These are phyloP conservation scores for Ceriagrion tenellum DNA, from an alignment of 2,888 invertebrate genomes.

Conservation along the genomic window DNA sequence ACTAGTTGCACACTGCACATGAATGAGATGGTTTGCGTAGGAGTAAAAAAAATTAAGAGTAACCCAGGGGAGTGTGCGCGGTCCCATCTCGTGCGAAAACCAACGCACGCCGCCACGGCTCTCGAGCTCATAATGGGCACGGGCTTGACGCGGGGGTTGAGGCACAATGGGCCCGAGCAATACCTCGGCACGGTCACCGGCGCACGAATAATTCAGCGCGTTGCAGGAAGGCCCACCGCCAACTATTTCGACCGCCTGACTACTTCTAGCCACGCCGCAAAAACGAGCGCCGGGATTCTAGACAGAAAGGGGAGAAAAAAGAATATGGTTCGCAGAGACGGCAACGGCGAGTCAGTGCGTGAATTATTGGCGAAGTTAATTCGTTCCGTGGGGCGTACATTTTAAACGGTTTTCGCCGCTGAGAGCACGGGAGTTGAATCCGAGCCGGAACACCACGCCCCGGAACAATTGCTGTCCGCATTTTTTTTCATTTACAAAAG, in stretches of 20 bases:
- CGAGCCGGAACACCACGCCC: not conserved
- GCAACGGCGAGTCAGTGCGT: not conserved
- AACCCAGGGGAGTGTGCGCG: not conserved
- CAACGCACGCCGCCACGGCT: not conserved
- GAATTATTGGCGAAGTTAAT: not conserved
- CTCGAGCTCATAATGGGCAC: not conserved
- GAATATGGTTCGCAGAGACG: too few relatives aligned
- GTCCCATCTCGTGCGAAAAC: not conserved
- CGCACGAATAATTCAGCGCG: not conserved
- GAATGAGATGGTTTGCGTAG: too few relatives aligned
- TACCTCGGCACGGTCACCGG: not conserved
- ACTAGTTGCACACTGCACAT: too few relatives aligned
- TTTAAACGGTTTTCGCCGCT: not conserved
- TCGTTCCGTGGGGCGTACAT: not conserved
- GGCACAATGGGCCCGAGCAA: not conserved
- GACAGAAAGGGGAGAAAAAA: not conserved
- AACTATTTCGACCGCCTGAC: not conserved
- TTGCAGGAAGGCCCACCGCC: not conserved
- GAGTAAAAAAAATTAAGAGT: too few relatives aligned
- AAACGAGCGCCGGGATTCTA: not conserved
- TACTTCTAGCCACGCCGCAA: not conserved
- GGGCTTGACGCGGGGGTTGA: not conserved
- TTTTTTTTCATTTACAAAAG: not conserved
- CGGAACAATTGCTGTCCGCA: not conserved
- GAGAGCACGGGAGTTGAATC: not conserved